Evolutionary conservation across 2,113 vertebrate genomes (phyloP), one percentile per base, ranked within the genome.

Genomic region (Alces alces): DNA sequence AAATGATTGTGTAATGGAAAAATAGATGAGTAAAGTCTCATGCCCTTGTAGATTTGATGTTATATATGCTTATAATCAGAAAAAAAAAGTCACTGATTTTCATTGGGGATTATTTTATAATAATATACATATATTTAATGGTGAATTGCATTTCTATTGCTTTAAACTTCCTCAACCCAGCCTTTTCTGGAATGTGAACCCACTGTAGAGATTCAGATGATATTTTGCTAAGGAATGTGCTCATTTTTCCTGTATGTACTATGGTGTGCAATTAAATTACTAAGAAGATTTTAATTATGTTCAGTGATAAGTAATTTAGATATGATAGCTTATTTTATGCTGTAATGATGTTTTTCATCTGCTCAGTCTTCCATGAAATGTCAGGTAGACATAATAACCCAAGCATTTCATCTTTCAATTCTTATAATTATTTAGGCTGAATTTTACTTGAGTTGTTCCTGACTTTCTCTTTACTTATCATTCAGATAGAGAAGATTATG

Each of bases 271-370:
- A 91, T 98, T 98, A 96, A 95, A 98, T 97, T 95, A 97, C 96
- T 96, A 97, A 97, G 54, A 97, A 86, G 36, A 79, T 73, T 96
- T 98, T 98, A 98, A 97, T 98, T 97, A 97, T 43, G 19, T 79
- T 43, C 9, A 60, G 5, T 6, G 10, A 93, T 28, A 94, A 93
- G 94, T 93, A 98, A 96, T 96, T 98, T n/a, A 73, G 58, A 2
- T 39, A 84, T 83, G 93, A 95, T 57, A 61, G 50, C 58, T 70
- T 95, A 73, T 78, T 98, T 95, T 94, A 95, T 94, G 19, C 54
- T 82, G 28, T 79, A 98, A 89, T 93, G 73, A 97, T 96, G 94
- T 93, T 96, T 95, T 16, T 45, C 43, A 28, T 97, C 52, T 73
- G 92, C 33, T 60, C 30, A 70, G 16, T 95, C 70, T 98, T 82